phyloP scores from a whole-genome alignment of 2,797 vertebrate genomes.

The Anisognathus igniventris region DNA sequence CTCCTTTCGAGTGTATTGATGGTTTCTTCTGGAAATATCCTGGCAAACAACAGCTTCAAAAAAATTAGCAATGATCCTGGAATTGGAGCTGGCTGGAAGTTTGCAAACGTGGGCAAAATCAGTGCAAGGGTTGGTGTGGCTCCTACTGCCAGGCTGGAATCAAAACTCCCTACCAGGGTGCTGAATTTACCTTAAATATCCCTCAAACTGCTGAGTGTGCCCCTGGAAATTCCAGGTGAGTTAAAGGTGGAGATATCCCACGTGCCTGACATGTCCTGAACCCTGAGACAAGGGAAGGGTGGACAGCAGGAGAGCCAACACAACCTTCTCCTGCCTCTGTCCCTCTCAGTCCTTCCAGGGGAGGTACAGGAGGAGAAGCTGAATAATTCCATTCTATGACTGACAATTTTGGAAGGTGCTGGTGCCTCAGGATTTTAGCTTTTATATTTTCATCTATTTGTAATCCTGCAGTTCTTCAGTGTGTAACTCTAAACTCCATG shows the following conservation, averaged over 20 bases:
- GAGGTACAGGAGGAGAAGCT: not conserved
- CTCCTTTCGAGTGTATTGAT: not conserved
- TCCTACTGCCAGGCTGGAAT: not conserved
- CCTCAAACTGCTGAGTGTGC: not conserved
- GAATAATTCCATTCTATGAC: not conserved
- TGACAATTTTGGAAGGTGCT: not conserved
- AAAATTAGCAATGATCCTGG: not conserved
- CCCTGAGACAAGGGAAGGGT: fast-evolving
- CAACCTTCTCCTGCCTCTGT: not conserved
- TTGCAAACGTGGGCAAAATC: not conserved
- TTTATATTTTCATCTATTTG: not conserved
- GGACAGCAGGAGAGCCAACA: not conserved
- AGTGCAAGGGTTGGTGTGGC: not conserved
- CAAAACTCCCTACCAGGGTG: not conserved
- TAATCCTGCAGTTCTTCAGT: fast-evolving
- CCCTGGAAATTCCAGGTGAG: not conserved
- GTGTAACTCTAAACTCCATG: fast-evolving
- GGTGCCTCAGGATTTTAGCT: not conserved
- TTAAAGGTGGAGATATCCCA: not conserved
- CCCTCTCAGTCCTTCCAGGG: not conserved
- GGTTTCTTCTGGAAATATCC: not conserved
- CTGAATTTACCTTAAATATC: not conserved
- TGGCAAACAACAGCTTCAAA: not conserved
- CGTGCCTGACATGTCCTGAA: fast-evolving
- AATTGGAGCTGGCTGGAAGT: not conserved